Evolutionary conservation across 2,113 vertebrate genomes (phyloP).

Genomic region (Myotis yumanensis): DNA sequence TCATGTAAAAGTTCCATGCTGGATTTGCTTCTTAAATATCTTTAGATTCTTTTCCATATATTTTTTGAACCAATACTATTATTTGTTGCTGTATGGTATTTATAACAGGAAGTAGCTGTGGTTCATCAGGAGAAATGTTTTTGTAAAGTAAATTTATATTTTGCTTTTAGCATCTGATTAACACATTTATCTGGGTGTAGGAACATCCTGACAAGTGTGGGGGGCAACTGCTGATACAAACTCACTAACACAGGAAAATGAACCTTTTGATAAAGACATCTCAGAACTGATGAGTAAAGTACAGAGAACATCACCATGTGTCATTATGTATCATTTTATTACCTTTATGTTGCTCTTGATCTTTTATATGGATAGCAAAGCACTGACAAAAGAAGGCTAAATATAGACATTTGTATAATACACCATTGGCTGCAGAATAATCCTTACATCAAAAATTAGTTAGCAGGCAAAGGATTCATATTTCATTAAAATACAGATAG

Average conservation of each 20-base stretch:
- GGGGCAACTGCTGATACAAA: slow-evolving; percentile 91
- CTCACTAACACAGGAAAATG: slow-evolving; percentile 91
- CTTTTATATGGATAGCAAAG: slow-evolving; percentile 83
- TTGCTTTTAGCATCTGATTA: slow-evolving; percentile 92
- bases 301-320: slow-evolving; percentile 84
- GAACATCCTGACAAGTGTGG: slow-evolving; percentile 91
- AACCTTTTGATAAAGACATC: slow-evolving; percentile 89
- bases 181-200: slow-evolving; percentile 89
- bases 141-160: slow-evolving; percentile 84
- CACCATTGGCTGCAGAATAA: slow-evolving; percentile 74
- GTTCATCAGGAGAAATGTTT: slow-evolving; percentile 84
- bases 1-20: neutral
- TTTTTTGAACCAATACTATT: slow-evolving; percentile 85
- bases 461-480: slow-evolving; percentile 79
- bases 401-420: slow-evolving; percentile 82
- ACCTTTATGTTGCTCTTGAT: slow-evolving; percentile 90
- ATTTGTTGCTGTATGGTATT: slow-evolving; percentile 86
- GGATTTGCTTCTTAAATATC: slow-evolving; percentile 80
- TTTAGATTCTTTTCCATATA: slow-evolving; percentile 85
- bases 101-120: slow-evolving; percentile 89
- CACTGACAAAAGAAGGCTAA: slow-evolving; percentile 82
- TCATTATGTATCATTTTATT: slow-evolving; percentile 89
- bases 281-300: slow-evolving; percentile 90
- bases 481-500: slow-evolving; percentile 81
- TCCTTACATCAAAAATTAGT: slow-evolving; percentile 82